Conservation (phyloP, 2,113 vertebrate species). For the Brachyhypopomus gauderio region DNA sequence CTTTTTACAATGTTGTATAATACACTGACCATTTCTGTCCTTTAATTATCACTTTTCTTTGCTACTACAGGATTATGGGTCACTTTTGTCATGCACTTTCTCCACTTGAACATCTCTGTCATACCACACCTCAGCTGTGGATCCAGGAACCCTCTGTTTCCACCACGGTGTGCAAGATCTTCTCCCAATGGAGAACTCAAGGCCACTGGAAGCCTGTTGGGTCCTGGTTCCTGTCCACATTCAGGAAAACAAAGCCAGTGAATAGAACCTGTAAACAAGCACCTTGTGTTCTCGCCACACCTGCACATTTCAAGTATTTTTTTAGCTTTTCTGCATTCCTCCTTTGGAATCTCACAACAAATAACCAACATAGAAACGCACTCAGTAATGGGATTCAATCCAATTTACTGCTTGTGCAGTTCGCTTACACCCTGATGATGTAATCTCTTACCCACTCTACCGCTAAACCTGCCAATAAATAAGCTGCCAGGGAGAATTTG, state of each 20-base stretch:
- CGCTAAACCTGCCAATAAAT: slow-evolving; percentile 62
- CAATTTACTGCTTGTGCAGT: slow-evolving; percentile 61
- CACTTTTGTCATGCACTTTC: too few species aligned
- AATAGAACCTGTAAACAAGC: not conserved
- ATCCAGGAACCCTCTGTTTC: too few species aligned
- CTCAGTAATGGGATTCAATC: slow-evolving; percentile 56
- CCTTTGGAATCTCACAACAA: slow-evolving; percentile 48
- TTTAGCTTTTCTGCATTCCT: slow-evolving; percentile 34
- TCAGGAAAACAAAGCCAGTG: not conserved
- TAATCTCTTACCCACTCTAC: slow-evolving; percentile 52
- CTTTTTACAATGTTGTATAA: too few species aligned
- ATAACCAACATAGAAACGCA: slow-evolving; percentile 51
- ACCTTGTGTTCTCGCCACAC: slow-evolving; percentile 1
- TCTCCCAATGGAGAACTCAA: too few species aligned
- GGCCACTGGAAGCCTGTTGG: too few species aligned
- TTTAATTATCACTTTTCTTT: too few species aligned
- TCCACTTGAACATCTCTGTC: too few species aligned
- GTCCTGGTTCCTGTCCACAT: too few species aligned
- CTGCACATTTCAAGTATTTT: slow-evolving; percentile 45
- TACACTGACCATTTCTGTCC: too few species aligned
- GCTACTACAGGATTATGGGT: too few species aligned
- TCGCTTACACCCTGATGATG: slow-evolving; percentile 47
- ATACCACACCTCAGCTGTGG: too few species aligned
- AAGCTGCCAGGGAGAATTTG: slow-evolving; percentile 55
- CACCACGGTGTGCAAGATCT: too few species aligned